Percentiles rank a stretch among this genome's conserved stretches.
phyloP scores from a whole-genome alignment of 2,888 invertebrate species.

The Cephus sareptanus region DNA sequence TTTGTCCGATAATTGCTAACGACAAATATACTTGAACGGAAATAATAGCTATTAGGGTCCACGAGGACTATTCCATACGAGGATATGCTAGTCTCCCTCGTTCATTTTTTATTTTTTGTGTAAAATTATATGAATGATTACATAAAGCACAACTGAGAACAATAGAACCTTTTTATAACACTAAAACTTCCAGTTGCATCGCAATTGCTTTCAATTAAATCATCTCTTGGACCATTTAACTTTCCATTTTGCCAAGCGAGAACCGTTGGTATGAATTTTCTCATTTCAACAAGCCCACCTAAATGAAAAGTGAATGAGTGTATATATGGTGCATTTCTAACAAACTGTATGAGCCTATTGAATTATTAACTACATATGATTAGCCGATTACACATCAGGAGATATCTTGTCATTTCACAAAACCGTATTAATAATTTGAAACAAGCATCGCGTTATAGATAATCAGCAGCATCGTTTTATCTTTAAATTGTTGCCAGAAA shows the following conservation, averaged over 20 bases:
- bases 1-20: background rate
- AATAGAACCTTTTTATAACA: background rate
- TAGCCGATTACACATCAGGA: background rate
- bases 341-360: background rate
- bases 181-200: background rate
- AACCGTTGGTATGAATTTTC: background rate
- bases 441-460: background rate
- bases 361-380: background rate
- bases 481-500: background rate
- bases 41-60: background rate
- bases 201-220: background rate
- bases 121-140: background rate
- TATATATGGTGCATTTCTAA: background rate
- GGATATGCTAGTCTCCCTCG: background rate
- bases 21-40: background rate
- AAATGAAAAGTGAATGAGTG: background rate
- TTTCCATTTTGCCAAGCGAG: background rate
- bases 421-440: background rate
- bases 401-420: background rate
- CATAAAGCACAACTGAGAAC: background rate
- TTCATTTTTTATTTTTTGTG: background rate
- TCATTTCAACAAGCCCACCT: background rate
- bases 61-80: background rate
- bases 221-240: background rate
- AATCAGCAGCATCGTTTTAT: background rate